A percentile compares a stretch with the other conserved stretches of the same genome.
These are phyloP conservation scores for Brienomyrus brachyistius DNA, from an alignment of 2,113 vertebrate genomes.

Conservation along the genomic window DNA sequence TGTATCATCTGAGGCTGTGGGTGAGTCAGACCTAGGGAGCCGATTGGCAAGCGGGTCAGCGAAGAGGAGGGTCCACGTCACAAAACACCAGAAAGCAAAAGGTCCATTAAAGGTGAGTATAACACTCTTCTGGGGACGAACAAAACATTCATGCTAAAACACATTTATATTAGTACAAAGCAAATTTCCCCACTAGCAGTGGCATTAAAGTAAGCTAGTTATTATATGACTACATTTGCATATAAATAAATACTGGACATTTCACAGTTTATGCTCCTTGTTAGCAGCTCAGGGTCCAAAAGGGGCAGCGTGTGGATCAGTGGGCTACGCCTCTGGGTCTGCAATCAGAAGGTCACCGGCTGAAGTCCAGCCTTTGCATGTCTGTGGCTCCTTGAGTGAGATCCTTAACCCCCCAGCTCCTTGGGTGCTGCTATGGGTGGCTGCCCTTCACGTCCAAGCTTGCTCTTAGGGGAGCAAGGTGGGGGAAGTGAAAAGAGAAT, in stretches of 20 bases:
- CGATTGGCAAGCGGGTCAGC: not conserved
- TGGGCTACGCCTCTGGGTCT: too few relatives aligned
- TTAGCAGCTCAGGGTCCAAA: too few relatives aligned
- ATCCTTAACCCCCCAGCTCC: too few relatives aligned
- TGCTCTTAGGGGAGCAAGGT: too few relatives aligned
- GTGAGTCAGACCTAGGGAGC: not conserved
- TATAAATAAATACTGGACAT: conserved; percentile 13
- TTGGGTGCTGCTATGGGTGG: too few relatives aligned
- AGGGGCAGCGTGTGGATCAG: too few relatives aligned
- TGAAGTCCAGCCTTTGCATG: too few relatives aligned
- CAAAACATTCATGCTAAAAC: not conserved
- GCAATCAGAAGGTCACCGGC: too few relatives aligned
- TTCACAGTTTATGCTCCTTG: not conserved
- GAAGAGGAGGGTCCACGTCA: not conserved
- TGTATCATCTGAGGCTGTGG: not conserved
- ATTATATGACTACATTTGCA: conserved; percentile 1
- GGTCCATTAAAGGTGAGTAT: not conserved
- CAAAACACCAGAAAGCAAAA: not conserved
- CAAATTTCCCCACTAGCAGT: not conserved
- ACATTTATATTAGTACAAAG: not conserved
- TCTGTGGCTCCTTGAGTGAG: too few relatives aligned
- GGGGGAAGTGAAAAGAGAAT: too few relatives aligned
- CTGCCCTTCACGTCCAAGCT: too few relatives aligned
- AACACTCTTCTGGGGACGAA: not conserved
- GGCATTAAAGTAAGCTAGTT: not conserved